Conservation (phyloP, 2,797 vertebrate genomes). For the Acanthurus tractus region DNA sequence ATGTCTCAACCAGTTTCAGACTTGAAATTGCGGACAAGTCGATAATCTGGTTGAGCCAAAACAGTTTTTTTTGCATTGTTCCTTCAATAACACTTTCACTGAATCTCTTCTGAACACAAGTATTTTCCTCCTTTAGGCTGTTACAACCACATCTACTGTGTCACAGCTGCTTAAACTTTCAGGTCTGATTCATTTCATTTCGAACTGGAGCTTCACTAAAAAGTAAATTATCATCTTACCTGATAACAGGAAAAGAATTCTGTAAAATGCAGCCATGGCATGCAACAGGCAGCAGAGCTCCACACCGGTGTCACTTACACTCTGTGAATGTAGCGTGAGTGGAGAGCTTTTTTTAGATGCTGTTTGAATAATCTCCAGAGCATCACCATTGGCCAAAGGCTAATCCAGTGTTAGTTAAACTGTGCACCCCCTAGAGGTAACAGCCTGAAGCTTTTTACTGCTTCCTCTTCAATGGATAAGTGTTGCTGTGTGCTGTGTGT, state of each 20-base stretch:
- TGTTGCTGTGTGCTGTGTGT: neutral
- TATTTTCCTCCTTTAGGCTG: neutral
- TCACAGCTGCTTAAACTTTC: neutral
- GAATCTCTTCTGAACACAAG: conserved; percentile 15
- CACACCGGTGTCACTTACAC: conserved; percentile 51
- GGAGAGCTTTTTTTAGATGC: conserved; percentile 75
- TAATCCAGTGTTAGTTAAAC: conserved; percentile 59
- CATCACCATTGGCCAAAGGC: conserved; percentile 72
- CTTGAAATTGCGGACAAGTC: neutral
- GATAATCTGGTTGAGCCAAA: neutral
- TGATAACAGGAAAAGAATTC: conserved; percentile 79
- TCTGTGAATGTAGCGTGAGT: conserved; percentile 45
- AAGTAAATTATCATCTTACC: conserved; percentile 73
- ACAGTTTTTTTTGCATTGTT: neutral
- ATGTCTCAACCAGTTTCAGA: neutral
- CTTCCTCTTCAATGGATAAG: neutral
- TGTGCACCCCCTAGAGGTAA: conserved; percentile 61
- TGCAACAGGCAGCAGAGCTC: conserved; percentile 53
- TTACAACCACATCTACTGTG: conserved; percentile 4
- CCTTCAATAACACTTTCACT: conserved; percentile 4
- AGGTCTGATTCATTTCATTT: neutral
- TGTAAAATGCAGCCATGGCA: conserved; percentile 73
- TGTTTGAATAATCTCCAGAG: conserved; percentile 74
- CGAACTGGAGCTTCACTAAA: neutral
- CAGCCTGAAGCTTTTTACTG: neutral